Base-by-base conservation (phyloP, 2,797 vertebrate species). In the Ctenopoma kingsleyae region DNA sequence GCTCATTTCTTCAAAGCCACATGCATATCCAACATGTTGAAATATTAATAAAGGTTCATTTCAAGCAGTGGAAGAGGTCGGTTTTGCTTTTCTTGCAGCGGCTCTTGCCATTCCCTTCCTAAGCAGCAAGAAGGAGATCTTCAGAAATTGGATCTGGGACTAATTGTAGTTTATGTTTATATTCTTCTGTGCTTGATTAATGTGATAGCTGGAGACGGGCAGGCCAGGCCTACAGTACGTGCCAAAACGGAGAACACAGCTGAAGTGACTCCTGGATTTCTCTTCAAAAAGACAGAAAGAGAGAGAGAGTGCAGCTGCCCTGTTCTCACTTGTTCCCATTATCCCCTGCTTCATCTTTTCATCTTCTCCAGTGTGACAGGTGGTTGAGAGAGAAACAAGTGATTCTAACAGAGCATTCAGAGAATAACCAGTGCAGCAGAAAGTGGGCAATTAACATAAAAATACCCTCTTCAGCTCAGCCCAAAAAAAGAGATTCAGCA, bases 21-120 rank as follows among this genome's bases (percentile, higher is more conserved):
- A 63, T 76, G 69, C 73, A 84, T 69, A 83, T 83, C 76, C 65
- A 83, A 80, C 81, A 85, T 81, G 72, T 41, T 90, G 66, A 92
- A 92, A 91, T 83, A 88, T 88, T 87, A 84, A 90, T 88, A 76
- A 80, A 49, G 59, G 83, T 81, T 89, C 65, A 77, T 88, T 87
- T 89, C 56, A 81, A 86, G 85, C 75, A 67, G 53, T 83, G 60
- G 72, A 88, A 71, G 75, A 74, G 74, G 79, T 84, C 53, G 16
- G 63, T 84, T 80, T 75, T 78, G 57, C 57, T 85, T 84, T 81
- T 81, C 54, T 13, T 12, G 69, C 71, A 76, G 67, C 69, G 67
- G 50, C 73, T 62, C 65, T 43, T 30, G 1, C 52, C 13, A 22
- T 61, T 41, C 38, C 30, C 30, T 62, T 54, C 59, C 48, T 60